Evolutionary conservation across 2,888 invertebrate genomes (phyloP).

Genomic region (Thereva unica): DNA sequence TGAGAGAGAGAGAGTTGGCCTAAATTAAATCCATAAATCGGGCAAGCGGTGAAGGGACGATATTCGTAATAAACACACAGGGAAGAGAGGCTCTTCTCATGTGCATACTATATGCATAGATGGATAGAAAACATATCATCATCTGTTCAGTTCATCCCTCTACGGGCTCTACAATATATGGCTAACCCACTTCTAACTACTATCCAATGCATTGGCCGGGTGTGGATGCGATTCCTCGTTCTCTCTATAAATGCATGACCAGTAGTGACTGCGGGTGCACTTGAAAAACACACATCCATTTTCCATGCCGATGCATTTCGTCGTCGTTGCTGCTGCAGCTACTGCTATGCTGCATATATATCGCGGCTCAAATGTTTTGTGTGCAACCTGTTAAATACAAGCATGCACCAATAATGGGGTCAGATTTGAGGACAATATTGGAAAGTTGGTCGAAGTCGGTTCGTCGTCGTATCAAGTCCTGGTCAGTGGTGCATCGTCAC

Average conservation of each 20-base stretch:
- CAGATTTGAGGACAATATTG: constrained; percentile 29
- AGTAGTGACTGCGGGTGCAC: constrained; percentile 18
- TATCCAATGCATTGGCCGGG: too few species aligned
- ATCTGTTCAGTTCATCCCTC: too few species aligned
- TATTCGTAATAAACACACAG: neutral
- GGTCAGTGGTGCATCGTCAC: constrained; percentile 1
- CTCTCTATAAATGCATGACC: neutral
- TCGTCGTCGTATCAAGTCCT: constrained; percentile 15
- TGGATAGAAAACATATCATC: too few species aligned
- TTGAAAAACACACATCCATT: constrained; percentile 33
- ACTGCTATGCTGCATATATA: too few species aligned
- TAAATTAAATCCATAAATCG: constrained; percentile 45
- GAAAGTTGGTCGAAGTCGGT: constrained; percentile 12
- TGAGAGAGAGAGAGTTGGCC: constrained; percentile 44
- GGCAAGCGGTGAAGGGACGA: constrained; percentile 31
- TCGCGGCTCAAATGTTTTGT: constrained; percentile 23
- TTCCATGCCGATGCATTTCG: constrained; percentile 11
- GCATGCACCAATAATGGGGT: constrained; percentile 30
- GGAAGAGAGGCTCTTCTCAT: too few species aligned
- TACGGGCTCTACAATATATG: too few species aligned
- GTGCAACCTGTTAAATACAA: constrained; percentile 30
- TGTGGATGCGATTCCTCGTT: too few species aligned
- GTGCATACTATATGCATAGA: too few species aligned
- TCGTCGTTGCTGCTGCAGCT: neutral
- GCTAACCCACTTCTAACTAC: too few species aligned